phyloP scores from a whole-genome alignment of 2,113 vertebrate genomes.

The Forbesichthys agassizii region DNA sequence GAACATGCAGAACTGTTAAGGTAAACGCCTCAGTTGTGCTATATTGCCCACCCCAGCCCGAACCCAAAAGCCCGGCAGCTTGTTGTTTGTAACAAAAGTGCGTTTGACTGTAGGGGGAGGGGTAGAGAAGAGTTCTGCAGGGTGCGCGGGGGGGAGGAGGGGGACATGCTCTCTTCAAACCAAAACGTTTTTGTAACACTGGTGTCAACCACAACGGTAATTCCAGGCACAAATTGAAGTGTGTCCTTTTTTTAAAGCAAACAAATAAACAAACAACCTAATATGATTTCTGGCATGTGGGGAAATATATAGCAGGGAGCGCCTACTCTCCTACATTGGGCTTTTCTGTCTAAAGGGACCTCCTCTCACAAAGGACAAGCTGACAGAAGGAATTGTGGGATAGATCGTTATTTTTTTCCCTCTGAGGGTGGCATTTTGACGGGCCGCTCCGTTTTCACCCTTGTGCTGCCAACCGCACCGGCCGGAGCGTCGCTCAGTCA shows the following conservation, averaged over 20 bases:
- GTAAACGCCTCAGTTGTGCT: too few species aligned
- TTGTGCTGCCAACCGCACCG: conserved; percentile 78
- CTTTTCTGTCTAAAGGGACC: conserved; percentile 54
- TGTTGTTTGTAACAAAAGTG: too few species aligned
- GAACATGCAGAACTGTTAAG: not conserved
- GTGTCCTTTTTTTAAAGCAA: not conserved
- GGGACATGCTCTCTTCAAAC: not conserved
- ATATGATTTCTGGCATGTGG: conserved; percentile 38
- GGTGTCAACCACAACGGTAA: not conserved
- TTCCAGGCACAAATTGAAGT: not conserved
- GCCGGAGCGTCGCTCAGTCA: conserved; percentile 78
- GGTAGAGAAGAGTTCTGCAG: too few species aligned
- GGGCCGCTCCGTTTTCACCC: conserved; percentile 81
- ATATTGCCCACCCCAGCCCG: not conserved
- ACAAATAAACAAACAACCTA: conserved; percentile 44
- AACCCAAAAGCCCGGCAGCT: not conserved
- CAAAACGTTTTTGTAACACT: not conserved
- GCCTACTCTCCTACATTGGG: conserved; percentile 67
- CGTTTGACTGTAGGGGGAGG: too few species aligned
- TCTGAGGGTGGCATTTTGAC: conserved; percentile 60
- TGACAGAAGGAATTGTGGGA: conserved; percentile 68
- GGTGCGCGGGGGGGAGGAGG: not conserved
- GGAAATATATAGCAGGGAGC: conserved; percentile 68
- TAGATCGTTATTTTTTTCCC: conserved; percentile 52
- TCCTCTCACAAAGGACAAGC: conserved; percentile 62